Evolutionary conservation across 1,140 invertebrate species (phyloP), one percentile per base, ranked within the genome.

Genomic region (Caenorhabditis remanei): DNA sequence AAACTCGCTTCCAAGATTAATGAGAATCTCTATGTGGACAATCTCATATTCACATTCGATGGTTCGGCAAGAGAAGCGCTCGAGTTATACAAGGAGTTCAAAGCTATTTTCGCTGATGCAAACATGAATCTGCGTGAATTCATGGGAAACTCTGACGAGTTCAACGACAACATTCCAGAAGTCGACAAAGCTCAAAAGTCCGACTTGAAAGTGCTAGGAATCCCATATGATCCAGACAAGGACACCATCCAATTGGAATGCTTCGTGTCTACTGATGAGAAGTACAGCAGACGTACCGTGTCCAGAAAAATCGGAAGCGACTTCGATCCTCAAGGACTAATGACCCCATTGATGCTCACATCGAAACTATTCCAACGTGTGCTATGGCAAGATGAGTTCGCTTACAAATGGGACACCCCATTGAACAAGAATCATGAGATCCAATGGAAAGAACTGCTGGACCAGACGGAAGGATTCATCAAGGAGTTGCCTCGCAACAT

Each of bases 71-170:
- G 46, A 79, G n/a, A 86, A 56, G 63, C 41, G 14, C 21, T 21
- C 7, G 16, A 61, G 32, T 32, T 32, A 2, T 32, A 46, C 43
- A 19, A 79, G 32, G 19, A 84, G 24, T 14, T 7, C 2, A 86
- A 89, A 32, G 6, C 21, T 1, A 55, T 61, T 13, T 88, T 89
- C 61, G 6, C 56, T 13, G 50, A 63, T 6, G 58, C 65, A 6
- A 43, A 58, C 2, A 88, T 89, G 88, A 85, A 85, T 83, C 56
- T 89, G 2, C 48, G 88, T 1, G 88, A 86, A 65, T 89, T 46
- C 21, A n/a, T 65, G 6, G 24, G 43, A 14, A 88, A 89, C 56
- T 41, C 79, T 5, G 14, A 53, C 7, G 6, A 40, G 11, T 11
- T 85, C 43, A 83, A 83, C 32, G 24, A 85, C 1, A 0, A 48